Percentiles rank a stretch among this genome's conserved stretches.
Evolutionary conservation across 2,888 invertebrate species (phyloP).

Genomic region (Leucophora obtusa): DNA sequence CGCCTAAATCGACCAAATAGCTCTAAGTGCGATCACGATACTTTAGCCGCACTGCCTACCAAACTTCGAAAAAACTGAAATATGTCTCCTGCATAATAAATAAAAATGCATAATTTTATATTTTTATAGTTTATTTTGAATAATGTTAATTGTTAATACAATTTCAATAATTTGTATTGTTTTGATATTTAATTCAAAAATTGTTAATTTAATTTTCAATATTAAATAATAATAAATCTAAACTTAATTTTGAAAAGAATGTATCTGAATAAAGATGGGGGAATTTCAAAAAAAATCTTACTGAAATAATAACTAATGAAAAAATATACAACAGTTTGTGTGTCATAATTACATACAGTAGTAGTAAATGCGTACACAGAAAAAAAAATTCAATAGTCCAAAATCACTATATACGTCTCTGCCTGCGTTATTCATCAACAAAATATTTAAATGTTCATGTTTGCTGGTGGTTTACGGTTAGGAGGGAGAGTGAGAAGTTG

Average conservation of each 20-base stretch:
- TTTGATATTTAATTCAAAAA: slow-evolving; percentile 11
- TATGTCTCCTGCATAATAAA: background rate
- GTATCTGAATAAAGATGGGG: background rate
- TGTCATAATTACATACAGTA: slow-evolving; percentile 36
- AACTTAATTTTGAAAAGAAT: slow-evolving; percentile 21
- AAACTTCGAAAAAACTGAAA: too few species aligned
- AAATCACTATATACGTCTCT: slow-evolving; percentile 39
- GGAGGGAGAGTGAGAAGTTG: background rate
- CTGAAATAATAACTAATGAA: background rate
- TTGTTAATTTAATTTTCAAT: slow-evolving; percentile 25
- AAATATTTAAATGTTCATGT: slow-evolving; percentile 8
- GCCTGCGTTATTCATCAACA: slow-evolving; percentile 38
- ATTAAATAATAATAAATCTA: slow-evolving; percentile 33
- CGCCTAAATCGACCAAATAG: too few species aligned
- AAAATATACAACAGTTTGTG: slow-evolving; percentile 28
- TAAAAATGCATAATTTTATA: background rate
- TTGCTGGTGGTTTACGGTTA: slow-evolving; percentile 22
- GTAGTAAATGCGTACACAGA: slow-evolving; percentile 31
- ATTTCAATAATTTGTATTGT: slow-evolving; percentile 33
- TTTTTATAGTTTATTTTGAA: slow-evolving; percentile 38
- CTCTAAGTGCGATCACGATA: too few species aligned
- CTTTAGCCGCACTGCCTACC: too few species aligned
- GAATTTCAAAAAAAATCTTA: slow-evolving; percentile 14
- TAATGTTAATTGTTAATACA: slow-evolving; percentile 37
- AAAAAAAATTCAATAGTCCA: slow-evolving; percentile 33